Base-by-base conservation (phyloP, 2,888 invertebrate genomes). In the Perizoma affinitatum region DNA sequence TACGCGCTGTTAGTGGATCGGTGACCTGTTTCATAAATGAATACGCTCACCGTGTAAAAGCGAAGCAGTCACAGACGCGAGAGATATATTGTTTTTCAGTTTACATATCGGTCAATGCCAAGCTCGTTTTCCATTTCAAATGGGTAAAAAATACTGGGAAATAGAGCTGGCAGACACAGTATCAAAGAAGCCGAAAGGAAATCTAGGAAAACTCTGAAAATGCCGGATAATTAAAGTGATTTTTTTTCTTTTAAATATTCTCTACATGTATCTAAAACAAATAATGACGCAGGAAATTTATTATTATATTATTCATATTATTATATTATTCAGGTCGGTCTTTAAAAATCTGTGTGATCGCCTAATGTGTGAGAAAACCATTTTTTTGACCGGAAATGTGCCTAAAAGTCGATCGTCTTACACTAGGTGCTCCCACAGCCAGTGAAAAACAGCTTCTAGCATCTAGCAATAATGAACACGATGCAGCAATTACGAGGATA, bases 91-190 rank as follows among this genome's bases (percentile, higher is more conserved):
- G 86, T 88, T 86, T 87, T 87, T 86, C 84, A 80, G 79, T 68
- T 65, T 59, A 76, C 82, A 86, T 82, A 83, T 87, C 85, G 88
- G 88, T 90, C 90, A 88, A 88, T 87, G 90, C 82, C 88, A 82
- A 74, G 68, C 67, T 61, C 75, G 84, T 81, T 88, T 86, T 87
- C 85, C 80, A 83, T 87, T 88, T 82, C 79, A 54, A 75, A 77
- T 73, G 63, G 65, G 58, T 72, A 71, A 78, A 79, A 73, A 79
- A 41, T 35, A 35, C 44, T 54, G 34, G 9, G 43, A 46, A n/a
- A 41, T 42, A 54, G 53, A 45, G 50, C 34, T 47, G 55, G 33
- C 44, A 48, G n/a, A 33, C 41, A 7, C n/a, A 40, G 47, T 47
- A 41, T 33, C 38, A 35, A 7, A 33, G n/a, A 56, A 22, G 34